A percentile compares a stretch with the other conserved stretches of the same genome.
Evolutionary conservation across 2,888 invertebrate species (phyloP).

Genomic region (Pachycephus smyrnensis): DNA sequence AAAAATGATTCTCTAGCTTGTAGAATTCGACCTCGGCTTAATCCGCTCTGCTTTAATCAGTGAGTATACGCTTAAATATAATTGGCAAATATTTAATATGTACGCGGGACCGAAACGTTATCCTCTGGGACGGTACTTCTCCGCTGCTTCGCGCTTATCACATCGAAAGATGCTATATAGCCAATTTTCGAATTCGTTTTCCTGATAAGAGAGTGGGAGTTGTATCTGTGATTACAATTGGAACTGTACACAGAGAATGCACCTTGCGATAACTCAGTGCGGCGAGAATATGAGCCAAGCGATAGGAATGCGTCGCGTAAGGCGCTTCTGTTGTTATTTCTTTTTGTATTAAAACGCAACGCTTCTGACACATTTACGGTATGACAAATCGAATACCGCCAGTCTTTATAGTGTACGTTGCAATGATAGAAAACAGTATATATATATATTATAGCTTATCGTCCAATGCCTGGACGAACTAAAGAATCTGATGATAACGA

Average conservation of each 20-base stretch:
- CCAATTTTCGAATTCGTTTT: neutral
- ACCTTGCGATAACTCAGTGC: neutral
- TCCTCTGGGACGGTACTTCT: neutral
- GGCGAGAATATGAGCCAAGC: slow-evolving; percentile 32
- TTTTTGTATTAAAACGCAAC: neutral
- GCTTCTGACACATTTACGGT: neutral
- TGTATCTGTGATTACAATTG: slow-evolving; percentile 1
- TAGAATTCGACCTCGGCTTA: neutral
- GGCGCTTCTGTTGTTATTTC: slow-evolving; percentile 25
- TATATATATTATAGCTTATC: neutral
- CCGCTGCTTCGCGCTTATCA: neutral
- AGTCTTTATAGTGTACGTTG: neutral
- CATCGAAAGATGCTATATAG: neutral
- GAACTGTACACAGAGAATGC: neutral
- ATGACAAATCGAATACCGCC: neutral
- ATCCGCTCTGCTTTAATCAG: neutral
- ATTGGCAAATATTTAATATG: neutral
- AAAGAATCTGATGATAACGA: neutral
- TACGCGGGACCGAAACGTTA: neutral
- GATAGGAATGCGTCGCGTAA: slow-evolving; percentile 46
- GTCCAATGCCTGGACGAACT: neutral
- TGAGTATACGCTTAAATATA: neutral
- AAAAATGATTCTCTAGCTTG: neutral
- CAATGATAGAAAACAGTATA: neutral
- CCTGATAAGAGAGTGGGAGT: neutral